Evolutionary conservation across 1,140 invertebrate genomes (phyloP).

Genomic region (Thalassaphorura encarpata): DNA sequence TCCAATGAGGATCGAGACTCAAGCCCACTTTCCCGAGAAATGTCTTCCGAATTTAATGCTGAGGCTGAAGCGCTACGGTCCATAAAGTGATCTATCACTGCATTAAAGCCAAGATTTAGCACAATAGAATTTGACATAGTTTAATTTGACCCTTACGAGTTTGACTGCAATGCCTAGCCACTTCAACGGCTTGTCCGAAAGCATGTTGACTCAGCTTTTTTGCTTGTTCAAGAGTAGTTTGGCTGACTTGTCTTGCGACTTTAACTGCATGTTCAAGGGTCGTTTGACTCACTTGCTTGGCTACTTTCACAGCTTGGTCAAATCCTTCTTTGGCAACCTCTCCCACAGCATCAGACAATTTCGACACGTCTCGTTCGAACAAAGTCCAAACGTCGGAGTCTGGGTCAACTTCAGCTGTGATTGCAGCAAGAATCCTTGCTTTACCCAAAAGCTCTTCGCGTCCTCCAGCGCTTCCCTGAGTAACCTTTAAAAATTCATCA

Average conservation of each 20-base stretch:
- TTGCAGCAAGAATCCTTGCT: constrained; percentile 1
- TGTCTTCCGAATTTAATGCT: too few species aligned
- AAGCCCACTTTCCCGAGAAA: too few species aligned
- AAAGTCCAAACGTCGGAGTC: constrained; percentile 5
- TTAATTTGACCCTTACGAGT: not conserved
- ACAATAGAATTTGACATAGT: too few species aligned
- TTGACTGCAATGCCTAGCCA: not conserved
- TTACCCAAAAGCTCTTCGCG: not conserved
- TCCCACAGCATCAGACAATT: not conserved
- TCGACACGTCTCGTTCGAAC: constrained; percentile 17
- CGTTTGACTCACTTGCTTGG: not conserved
- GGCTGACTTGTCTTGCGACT: not conserved
- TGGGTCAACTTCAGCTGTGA: constrained; percentile 2
- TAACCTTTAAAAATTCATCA: not conserved
- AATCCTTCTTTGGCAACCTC: not conserved
- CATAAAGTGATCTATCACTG: too few species aligned
- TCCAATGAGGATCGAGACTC: too few species aligned
- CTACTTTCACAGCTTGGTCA: not conserved
- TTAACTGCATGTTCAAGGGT: not conserved
- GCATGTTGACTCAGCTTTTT: too few species aligned
- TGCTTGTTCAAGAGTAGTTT: too few species aligned
- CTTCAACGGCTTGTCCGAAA: too few species aligned
- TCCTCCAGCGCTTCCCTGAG: not conserved
- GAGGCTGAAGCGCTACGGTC: too few species aligned
- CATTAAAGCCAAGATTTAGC: too few species aligned